A percentile compares a stretch with the other conserved stretches of the same genome.
These are phyloP conservation scores for Stegastes partitus DNA, from an alignment of 2,113 vertebrate species.

Conservation along the genomic window DNA sequence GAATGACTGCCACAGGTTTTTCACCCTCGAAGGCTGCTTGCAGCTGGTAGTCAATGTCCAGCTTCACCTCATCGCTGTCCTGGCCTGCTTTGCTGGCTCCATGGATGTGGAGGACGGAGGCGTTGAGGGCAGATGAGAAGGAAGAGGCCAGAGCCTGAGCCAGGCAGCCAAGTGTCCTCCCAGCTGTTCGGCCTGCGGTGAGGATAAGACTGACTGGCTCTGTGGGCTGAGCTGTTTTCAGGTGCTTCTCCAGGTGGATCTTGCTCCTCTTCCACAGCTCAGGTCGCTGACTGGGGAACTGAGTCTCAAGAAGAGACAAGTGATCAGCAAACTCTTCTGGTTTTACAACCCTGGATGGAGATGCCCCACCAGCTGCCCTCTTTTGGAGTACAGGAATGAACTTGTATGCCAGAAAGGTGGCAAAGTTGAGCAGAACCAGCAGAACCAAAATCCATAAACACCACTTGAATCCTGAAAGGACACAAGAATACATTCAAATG, in stretches of 20 bases:
- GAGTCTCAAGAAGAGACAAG: conserved; percentile 57
- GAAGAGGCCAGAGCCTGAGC: conserved; percentile 83
- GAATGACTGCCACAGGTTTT: conserved; percentile 86
- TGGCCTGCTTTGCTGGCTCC: conserved; percentile 76
- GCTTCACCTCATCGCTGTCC: conserved; percentile 88
- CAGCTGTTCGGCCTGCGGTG: conserved; percentile 81
- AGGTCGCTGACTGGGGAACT: conserved; percentile 87
- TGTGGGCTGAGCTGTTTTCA: conserved; percentile 78
- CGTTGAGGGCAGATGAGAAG: conserved; percentile 82
- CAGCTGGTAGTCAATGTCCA: conserved; percentile 87
- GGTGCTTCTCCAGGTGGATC: conserved; percentile 89
- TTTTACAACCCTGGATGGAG: background rate
- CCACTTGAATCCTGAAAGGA: conserved; percentile 55
- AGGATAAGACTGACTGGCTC: conserved; percentile 92
- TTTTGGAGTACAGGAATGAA: background rate
- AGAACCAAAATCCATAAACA: conserved; percentile 39
- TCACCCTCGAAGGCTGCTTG: conserved; percentile 84
- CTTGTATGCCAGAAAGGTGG: conserved; percentile 43
- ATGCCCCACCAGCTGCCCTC: background rate
- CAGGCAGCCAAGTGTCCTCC: conserved; percentile 89
- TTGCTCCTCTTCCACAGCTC: conserved; percentile 86
- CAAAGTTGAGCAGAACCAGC: conserved; percentile 52
- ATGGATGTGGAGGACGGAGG: conserved; percentile 82
- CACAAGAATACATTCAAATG: background rate
- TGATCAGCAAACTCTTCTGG: conserved; percentile 44